These are phyloP conservation scores for Guaruba guarouba DNA, from an alignment of 2,113 vertebrate genomes.

Conservation along the genomic window DNA sequence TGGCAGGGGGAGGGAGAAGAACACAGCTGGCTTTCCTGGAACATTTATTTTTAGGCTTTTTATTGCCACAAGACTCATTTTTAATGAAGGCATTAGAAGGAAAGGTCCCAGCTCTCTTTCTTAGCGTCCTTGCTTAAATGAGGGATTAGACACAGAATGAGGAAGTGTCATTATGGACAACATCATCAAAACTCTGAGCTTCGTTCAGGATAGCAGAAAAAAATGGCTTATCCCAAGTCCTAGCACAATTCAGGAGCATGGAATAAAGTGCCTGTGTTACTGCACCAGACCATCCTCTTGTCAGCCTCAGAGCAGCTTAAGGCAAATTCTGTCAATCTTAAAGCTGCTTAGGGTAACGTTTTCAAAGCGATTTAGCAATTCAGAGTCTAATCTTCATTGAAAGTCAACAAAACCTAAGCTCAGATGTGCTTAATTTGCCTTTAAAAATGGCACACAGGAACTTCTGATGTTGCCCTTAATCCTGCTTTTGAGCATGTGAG, in stretches of 20 bases:
- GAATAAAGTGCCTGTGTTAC: background rate
- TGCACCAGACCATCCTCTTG: background rate
- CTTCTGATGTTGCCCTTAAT: conserved; percentile 10
- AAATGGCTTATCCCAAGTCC: background rate
- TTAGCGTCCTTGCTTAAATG: background rate
- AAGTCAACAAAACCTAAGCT: conserved; percentile 19
- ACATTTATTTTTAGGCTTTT: background rate
- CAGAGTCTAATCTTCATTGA: conserved; percentile 32
- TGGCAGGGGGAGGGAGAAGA: background rate
- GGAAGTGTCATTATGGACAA: background rate
- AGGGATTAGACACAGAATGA: background rate
- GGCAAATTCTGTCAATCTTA: conserved; percentile 35
- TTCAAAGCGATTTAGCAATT: background rate
- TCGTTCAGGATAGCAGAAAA: background rate
- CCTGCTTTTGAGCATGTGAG: background rate
- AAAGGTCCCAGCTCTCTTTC: background rate
- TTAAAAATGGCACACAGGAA: background rate
- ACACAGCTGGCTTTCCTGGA: background rate
- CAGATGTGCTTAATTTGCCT: conserved; percentile 14
- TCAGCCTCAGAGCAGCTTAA: background rate
- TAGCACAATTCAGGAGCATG: background rate
- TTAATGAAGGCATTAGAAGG: background rate
- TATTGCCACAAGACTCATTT: background rate
- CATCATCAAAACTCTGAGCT: background rate
- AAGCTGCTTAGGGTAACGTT: conserved; percentile 14